Evolutionary conservation across 2,113 vertebrate genomes (phyloP).

Genomic region (Colinus virginianus): DNA sequence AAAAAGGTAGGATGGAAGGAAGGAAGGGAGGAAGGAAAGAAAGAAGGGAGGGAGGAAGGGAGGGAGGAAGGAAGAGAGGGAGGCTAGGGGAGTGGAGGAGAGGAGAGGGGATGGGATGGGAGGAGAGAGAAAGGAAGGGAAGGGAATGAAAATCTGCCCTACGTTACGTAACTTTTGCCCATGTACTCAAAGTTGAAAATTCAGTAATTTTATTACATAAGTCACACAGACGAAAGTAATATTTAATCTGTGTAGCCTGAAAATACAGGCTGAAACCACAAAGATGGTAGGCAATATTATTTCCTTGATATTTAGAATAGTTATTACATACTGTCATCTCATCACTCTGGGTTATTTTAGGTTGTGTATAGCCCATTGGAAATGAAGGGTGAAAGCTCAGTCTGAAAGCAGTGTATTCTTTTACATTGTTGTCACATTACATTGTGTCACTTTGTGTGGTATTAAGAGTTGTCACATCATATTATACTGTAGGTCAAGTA

Average conservation of each 20-base stretch:
- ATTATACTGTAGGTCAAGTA: not conserved
- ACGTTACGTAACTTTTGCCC: not conserved
- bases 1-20: not conserved
- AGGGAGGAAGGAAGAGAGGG: not conserved
- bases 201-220: not conserved
- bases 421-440: not conserved
- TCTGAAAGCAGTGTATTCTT: not conserved
- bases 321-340: not conserved
- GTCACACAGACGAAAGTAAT: not conserved
- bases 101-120: no score
- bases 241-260: not conserved
- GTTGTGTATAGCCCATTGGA: rapidly evolving
- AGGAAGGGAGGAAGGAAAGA: not conserved
- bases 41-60: no score
- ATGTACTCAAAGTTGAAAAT: not conserved
- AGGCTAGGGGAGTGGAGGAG: no score
- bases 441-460: not conserved
- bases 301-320: not conserved
- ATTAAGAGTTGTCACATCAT: conserved; percentile 26
- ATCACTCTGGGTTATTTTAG: not conserved
- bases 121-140: no score
- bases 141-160: not conserved
- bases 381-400: not conserved
- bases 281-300: not conserved
- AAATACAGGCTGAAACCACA: not conserved